phyloP scores from a whole-genome alignment of 2,888 invertebrate species.

The Opisthograptis luteolata region DNA sequence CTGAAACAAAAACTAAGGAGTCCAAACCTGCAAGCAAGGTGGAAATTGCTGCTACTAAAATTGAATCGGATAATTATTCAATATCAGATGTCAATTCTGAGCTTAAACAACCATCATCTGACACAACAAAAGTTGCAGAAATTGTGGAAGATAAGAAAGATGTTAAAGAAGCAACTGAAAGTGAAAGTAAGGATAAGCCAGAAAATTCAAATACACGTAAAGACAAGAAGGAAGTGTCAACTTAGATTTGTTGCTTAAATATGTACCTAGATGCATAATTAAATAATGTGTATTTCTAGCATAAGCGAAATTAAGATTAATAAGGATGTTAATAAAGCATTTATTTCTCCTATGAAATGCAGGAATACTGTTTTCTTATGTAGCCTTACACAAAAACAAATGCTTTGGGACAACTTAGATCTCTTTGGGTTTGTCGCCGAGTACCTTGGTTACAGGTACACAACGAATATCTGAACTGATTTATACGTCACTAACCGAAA shows the following conservation, averaged over 20 bases:
- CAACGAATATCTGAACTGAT: too few species aligned
- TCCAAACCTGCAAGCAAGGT: slow-evolving; percentile 36
- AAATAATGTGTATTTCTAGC: background rate
- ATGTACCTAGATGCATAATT: background rate
- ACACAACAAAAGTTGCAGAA: slow-evolving; percentile 32
- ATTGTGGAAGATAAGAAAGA: slow-evolving; percentile 23
- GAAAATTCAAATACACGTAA: slow-evolving; percentile 35
- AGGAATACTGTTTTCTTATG: background rate
- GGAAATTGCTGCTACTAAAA: slow-evolving; percentile 44
- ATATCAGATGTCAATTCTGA: slow-evolving; percentile 75
- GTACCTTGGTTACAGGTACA: too few species aligned
- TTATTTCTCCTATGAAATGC: slow-evolving; percentile 8
- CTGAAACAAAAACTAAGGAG: slow-evolving; percentile 42
- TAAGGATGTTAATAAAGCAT: slow-evolving; percentile 5
- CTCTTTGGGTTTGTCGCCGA: too few species aligned
- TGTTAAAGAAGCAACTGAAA: slow-evolving; percentile 27
- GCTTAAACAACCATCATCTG: slow-evolving; percentile 53
- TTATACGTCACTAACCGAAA: too few species aligned
- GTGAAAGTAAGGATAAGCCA: slow-evolving; percentile 41
- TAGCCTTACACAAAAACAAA: slow-evolving; percentile 9
- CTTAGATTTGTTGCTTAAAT: background rate
- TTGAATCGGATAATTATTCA: slow-evolving; percentile 68
- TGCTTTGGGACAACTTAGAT: too few species aligned
- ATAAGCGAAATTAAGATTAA: slow-evolving; percentile 2
- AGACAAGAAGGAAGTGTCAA: slow-evolving; percentile 20